These are phyloP conservation scores for Steinernema feltiae DNA, from an alignment of 1,140 invertebrate genomes.

Conservation along the genomic window DNA sequence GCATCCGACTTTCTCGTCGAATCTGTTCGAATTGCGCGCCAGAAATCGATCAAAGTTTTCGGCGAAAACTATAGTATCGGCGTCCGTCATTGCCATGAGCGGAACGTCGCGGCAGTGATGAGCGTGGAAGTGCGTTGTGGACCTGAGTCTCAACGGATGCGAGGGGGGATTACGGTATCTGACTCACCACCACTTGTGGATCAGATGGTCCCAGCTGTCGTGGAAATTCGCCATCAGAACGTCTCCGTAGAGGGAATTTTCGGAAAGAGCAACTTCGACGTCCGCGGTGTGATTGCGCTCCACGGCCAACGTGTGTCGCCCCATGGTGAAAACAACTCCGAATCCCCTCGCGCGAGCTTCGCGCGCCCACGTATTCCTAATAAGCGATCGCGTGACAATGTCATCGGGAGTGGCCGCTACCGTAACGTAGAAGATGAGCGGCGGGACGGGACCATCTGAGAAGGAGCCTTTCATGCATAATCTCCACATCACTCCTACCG, in stretches of 20 bases:
- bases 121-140: neutral
- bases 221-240: neutral
- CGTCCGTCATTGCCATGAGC: neutral
- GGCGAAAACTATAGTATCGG: neutral
- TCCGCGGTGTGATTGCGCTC: neutral
- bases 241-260: neutral
- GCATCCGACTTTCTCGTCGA: neutral
- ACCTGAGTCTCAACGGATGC: too few relatives aligned
- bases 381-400: neutral
- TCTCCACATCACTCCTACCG: neutral
- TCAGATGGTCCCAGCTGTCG: neutral
- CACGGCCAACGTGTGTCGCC: neutral
- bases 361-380: neutral
- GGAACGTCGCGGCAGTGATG: neutral
- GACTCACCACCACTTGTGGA: constrained; percentile 9
- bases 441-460: neutral
- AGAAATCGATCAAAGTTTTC: neutral
- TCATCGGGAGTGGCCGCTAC: neutral
- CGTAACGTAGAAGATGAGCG: neutral
- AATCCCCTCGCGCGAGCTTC: neutral
- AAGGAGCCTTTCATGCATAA: neutral
- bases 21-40: neutral
- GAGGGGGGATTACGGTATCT: too few relatives aligned
- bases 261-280: neutral
- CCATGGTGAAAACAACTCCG: neutral